These are phyloP conservation scores for Agonopterix alstromeriana DNA, from an alignment of 2,888 invertebrate genomes.

Conservation along the genomic window DNA sequence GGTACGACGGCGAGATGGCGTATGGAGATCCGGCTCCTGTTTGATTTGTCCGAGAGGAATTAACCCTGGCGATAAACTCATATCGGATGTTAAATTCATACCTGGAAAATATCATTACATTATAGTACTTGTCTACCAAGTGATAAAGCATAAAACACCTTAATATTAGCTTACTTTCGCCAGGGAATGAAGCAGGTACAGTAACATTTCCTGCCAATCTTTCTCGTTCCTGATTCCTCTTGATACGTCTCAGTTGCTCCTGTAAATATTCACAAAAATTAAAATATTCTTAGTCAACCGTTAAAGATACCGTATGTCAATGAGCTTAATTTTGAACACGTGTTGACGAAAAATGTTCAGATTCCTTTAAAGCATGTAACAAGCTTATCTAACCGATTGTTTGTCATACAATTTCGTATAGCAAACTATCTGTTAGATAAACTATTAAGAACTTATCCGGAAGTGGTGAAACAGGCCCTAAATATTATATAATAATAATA, in stretches of 20 bases:
- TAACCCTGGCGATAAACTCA: constrained; percentile 44
- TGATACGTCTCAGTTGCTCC: constrained; percentile 96
- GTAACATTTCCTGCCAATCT: constrained; percentile 77
- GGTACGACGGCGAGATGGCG: constrained; percentile 83
- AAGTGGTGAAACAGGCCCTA: too few species aligned
- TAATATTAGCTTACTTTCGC: constrained; percentile 40
- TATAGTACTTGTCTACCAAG: not conserved
- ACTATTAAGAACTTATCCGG: too few species aligned
- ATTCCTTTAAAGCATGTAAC: too few species aligned
- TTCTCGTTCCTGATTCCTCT: constrained; percentile 93
- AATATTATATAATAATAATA: too few species aligned
- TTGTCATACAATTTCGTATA: too few species aligned
- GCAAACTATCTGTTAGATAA: too few species aligned
- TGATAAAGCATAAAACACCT: not conserved
- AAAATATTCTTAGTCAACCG: not conserved
- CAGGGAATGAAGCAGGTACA: constrained; percentile 37
- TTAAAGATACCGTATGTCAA: too few species aligned
- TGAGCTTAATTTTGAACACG: too few species aligned
- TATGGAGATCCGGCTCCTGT: constrained; percentile 72
- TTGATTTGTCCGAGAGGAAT: constrained; percentile 65
- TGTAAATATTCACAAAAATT: constrained; percentile 16
- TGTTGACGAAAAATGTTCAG: too few species aligned
- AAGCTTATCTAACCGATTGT: too few species aligned
- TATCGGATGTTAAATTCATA: constrained; percentile 38
- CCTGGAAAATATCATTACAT: not conserved